A percentile compares a stretch with the other conserved stretches of the same genome.
Evolutionary conservation across 2,888 invertebrate genomes (phyloP).

Genomic region (Epiblema foenella): DNA sequence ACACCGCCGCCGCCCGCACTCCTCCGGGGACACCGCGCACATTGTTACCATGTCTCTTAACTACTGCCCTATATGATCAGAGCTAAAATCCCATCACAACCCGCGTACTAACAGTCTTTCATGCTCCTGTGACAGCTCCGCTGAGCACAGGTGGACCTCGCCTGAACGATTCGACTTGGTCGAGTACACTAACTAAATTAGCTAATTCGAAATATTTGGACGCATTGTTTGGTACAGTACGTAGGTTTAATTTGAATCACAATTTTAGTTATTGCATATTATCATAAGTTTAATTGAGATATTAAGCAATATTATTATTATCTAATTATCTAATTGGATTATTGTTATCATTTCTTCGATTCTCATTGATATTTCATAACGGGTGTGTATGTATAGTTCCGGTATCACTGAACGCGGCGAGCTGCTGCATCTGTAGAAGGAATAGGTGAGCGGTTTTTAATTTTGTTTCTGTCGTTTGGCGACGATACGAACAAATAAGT

Average conservation of each 20-base stretch:
- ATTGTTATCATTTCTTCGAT: constrained; percentile 40
- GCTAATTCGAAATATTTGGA: constrained; percentile 45
- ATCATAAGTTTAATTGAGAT: constrained; percentile 44
- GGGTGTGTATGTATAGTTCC: constrained; percentile 33
- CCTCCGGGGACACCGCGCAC: constrained; percentile 43
- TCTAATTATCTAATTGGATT: constrained; percentile 39
- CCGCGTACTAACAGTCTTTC: constrained; percentile 40
- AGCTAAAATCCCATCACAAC: constrained; percentile 40
- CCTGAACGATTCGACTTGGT: constrained; percentile 44
- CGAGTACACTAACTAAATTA: constrained; percentile 39
- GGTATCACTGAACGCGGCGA: constrained; percentile 36
- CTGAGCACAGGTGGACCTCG: constrained; percentile 43
- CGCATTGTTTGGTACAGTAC: constrained; percentile 43
- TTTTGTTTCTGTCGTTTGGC: neutral
- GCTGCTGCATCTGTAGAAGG: constrained; percentile 39
- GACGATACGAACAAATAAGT: neutral
- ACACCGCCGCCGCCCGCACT: constrained; percentile 27
- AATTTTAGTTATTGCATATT: constrained; percentile 45
- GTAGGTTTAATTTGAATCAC: constrained; percentile 40
- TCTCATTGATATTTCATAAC: constrained; percentile 38
- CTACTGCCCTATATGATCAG: constrained; percentile 23
- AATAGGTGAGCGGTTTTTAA: constrained; percentile 8
- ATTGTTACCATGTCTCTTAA: constrained; percentile 40
- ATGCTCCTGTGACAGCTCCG: constrained; percentile 43
- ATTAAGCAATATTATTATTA: constrained; percentile 36